Evolutionary conservation across 2,113 vertebrate species (phyloP).

Genomic region (Tetrax tetrax): DNA sequence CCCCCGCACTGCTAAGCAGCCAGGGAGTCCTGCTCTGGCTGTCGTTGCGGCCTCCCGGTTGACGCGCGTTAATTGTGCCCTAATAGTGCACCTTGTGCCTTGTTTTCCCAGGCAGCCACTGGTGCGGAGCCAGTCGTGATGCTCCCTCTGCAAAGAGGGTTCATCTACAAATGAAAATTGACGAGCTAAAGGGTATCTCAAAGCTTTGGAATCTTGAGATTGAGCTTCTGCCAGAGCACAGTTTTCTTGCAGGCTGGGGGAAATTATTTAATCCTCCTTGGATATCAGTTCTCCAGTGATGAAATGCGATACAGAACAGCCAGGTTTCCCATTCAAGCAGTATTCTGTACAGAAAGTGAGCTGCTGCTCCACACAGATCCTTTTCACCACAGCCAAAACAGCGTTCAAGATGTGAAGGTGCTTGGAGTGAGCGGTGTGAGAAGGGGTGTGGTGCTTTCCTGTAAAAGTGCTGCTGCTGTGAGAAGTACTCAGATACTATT

Average conservation of each 20-base stretch:
- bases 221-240: background rate
- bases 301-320: background rate
- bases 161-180: background rate
- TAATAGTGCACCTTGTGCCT: background rate
- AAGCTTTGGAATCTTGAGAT: background rate
- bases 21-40: background rate
- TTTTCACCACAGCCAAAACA: background rate
- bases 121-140: background rate
- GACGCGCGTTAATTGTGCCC: background rate
- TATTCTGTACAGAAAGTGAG: background rate
- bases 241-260: background rate
- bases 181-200: background rate
- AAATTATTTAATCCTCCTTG: background rate
- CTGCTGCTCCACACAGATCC: background rate
- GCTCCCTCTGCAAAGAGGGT: background rate
- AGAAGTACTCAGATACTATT: background rate
- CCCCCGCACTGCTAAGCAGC: background rate
- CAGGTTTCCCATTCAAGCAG: background rate
- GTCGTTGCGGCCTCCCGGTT: background rate
- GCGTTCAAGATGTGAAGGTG: background rate
- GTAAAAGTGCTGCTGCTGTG: background rate
- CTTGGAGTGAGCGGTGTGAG: background rate
- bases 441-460: background rate
- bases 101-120: background rate
- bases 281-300: background rate